These are phyloP conservation scores for Turdus rufiventris DNA, from an alignment of 2,113 vertebrate species.

Conservation along the genomic window DNA sequence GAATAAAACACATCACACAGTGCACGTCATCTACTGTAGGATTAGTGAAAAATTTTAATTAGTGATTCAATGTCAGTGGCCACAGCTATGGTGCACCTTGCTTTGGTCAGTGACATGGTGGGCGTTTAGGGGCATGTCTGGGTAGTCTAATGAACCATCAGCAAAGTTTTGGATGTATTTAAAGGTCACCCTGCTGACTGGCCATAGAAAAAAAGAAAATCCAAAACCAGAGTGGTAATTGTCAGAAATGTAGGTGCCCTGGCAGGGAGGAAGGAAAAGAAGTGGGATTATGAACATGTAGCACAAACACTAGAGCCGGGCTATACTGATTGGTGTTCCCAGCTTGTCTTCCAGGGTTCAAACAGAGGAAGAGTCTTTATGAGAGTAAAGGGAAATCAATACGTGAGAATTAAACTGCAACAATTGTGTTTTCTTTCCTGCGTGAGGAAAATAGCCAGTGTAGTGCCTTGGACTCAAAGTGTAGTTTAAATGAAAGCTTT, in stretches of 20 bases:
- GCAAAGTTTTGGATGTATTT: background rate
- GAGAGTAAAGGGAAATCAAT: background rate
- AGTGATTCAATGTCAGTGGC: background rate
- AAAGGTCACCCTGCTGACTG: background rate
- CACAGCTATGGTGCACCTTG: background rate
- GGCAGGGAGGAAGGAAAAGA: background rate
- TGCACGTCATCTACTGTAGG: background rate
- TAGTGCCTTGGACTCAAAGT: background rate
- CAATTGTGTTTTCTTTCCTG: background rate
- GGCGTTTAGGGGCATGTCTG: fast-evolving
- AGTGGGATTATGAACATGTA: background rate
- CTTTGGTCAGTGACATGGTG: background rate
- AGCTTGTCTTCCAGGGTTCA: background rate
- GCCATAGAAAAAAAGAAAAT: background rate
- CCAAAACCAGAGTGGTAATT: background rate
- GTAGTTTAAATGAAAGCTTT: background rate
- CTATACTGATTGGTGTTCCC: fast-evolving
- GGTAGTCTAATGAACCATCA: background rate
- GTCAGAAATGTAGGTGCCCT: background rate
- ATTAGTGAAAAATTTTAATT: background rate
- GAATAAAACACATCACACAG: background rate
- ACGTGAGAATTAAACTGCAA: background rate
- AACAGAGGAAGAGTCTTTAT: background rate
- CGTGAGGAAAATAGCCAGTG: background rate
- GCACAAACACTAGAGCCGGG: background rate